These are phyloP conservation scores for Apeira syringaria DNA, from an alignment of 2,888 invertebrate genomes.

Conservation along the genomic window DNA sequence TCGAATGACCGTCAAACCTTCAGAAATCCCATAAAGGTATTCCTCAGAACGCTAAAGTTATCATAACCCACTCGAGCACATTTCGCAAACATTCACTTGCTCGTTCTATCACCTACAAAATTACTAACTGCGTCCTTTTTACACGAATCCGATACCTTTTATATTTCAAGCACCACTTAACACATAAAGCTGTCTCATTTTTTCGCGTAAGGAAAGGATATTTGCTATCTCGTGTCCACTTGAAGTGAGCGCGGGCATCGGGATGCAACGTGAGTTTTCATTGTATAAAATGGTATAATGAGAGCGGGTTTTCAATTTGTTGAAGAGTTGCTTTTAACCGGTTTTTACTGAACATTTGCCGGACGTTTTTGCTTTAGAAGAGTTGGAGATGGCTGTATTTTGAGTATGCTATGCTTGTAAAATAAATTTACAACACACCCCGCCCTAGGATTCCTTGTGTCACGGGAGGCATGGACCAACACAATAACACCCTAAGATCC, in stretches of 20 bases:
- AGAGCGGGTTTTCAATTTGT: slow-evolving; percentile 40
- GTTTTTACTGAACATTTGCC: slow-evolving; percentile 28
- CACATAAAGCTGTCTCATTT: slow-evolving; percentile 49
- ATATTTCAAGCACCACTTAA: slow-evolving; percentile 69
- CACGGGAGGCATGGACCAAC: too few relatives aligned
- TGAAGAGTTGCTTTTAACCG: slow-evolving; percentile 34
- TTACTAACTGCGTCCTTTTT: slow-evolving; percentile 28
- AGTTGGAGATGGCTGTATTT: slow-evolving; percentile 2
- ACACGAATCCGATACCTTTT: slow-evolving; percentile 73
- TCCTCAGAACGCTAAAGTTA: slow-evolving; percentile 1
- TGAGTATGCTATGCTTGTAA: too few relatives aligned
- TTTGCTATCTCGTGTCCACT: slow-evolving; percentile 53
- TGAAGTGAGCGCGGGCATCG: slow-evolving; percentile 52
- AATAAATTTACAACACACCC: too few relatives aligned
- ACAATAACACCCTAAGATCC: too few relatives aligned
- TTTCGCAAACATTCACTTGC: slow-evolving; percentile 16
- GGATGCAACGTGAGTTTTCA: slow-evolving; percentile 66
- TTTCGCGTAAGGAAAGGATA: slow-evolving; percentile 33
- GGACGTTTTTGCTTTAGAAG: slow-evolving; percentile 13
- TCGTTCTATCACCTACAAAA: slow-evolving; percentile 23
- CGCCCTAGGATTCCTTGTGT: too few relatives aligned
- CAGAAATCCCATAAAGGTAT: neutral
- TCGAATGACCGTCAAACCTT: neutral
- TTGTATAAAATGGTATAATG: slow-evolving; percentile 60
- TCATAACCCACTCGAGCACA: slow-evolving; percentile 26